Evolutionary conservation across 2,113 vertebrate genomes (phyloP), one percentile per base, ranked within the genome.

Genomic region (Grammomys surdaster): DNA sequence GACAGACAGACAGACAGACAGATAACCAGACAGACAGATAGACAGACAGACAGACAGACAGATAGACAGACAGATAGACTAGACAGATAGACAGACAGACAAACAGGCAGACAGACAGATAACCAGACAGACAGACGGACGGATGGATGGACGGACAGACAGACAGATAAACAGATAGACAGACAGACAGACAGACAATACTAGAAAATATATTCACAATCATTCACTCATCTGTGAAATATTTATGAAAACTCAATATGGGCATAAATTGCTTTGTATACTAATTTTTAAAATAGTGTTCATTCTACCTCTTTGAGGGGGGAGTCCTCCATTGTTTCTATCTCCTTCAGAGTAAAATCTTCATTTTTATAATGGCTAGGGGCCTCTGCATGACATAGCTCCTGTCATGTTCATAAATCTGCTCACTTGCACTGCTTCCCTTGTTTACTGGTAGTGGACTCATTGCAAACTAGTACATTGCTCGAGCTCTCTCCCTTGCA

Each of bases 261-360:
- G 22, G 28, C 24, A 16, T 60, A 63, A 40, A 26, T 63, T 84
- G 56, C 24, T 63, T 56, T 63, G 13, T 63, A 84, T 43, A 63
- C n/a, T 84, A 84, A 63, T 63, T 84, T 82, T 28, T 14, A 60
- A 63, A 43, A 43, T 51, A 51, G 51, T 51, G 46, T 46, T 6
- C 58, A 40, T 9, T n/a, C 36, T 84, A 43, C 33, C 7, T n/a
- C 78, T 26, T 43, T 33, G 8, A 16, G 19, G 58, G 13, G 58
- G 11, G 3, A 3, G 26, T 9, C 51, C 4, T 69, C 60, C 60
- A 91, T 70, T 85, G 40, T 90, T 26, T 90, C 48, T 56, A 54
- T 69, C 40, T 75, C 69, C 19, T 54, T 94, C 51, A 89, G 17
- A 94, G 43, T 90, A 88, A 93, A 93, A 90, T 11, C 20, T 46